Evolutionary conservation across 2,113 vertebrate species (phyloP).

Genomic region (Prionailurus bengalensis): DNA sequence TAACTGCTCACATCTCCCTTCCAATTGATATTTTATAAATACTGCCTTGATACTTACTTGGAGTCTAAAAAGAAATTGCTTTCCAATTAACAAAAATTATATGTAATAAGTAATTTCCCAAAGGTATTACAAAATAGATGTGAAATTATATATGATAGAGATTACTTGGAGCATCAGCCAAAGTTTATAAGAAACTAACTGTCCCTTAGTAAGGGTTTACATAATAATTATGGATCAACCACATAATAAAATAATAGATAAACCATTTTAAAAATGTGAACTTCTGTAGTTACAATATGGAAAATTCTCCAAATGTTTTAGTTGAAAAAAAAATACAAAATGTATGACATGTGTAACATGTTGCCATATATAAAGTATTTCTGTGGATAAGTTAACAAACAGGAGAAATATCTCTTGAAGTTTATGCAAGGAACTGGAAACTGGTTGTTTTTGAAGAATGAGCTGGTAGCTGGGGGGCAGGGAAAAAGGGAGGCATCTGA

Average conservation of each 20-base stretch:
- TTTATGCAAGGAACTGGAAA: background rate
- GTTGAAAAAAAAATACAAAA: background rate
- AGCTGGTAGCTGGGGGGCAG: background rate
- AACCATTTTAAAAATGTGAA: background rate
- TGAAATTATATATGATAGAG: background rate
- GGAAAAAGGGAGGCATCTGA: background rate
- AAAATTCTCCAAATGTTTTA: background rate
- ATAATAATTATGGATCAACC: background rate
- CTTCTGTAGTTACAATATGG: background rate
- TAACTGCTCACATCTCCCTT: background rate
- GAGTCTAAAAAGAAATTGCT: background rate
- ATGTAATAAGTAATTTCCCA: background rate
- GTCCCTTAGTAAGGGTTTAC: background rate
- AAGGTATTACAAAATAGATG: background rate
- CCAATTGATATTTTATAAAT: background rate
- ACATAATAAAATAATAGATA: background rate
- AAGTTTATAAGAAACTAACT: background rate
- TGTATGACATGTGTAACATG: background rate
- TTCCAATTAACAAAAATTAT: slow-evolving; percentile 17
- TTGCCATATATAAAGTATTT: background rate
- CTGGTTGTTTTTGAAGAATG: background rate
- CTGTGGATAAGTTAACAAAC: background rate
- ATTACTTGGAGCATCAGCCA: background rate
- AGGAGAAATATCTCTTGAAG: background rate
- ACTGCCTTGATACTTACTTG: background rate